phyloP scores from a whole-genome alignment of 2,888 invertebrate genomes.

The Troides helena region DNA sequence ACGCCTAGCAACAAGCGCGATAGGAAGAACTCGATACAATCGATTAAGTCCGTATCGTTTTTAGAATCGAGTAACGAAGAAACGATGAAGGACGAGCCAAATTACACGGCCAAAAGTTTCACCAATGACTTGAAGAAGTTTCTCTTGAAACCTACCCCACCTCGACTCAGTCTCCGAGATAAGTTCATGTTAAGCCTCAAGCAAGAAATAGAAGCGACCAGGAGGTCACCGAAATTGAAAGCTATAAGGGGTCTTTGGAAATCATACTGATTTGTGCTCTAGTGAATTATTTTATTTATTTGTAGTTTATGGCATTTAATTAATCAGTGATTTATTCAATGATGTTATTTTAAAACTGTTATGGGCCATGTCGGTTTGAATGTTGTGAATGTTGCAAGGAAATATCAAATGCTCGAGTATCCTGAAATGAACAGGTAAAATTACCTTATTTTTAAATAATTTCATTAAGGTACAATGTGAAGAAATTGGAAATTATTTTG shows the following conservation, averaged over 20 bases:
- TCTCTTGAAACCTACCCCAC: conserved; percentile 67
- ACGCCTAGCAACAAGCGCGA: conserved; percentile 47
- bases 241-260: conserved; percentile 78
- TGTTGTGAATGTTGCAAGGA: conserved; percentile 11
- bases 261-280: conserved; percentile 56
- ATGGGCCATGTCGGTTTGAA: conserved; percentile 20
- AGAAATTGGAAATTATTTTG: no score
- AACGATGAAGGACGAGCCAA: conserved; percentile 67
- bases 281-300: conserved; percentile 24
- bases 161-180: conserved; percentile 68
- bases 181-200: conserved; percentile 75
- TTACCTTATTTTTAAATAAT: neutral
- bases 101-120: conserved; percentile 76
- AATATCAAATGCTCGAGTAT: neutral
- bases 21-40: conserved; percentile 70
- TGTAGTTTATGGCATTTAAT: conserved; percentile 28
- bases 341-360: conserved; percentile 14
- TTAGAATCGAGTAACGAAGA: conserved; percentile 70
- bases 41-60: conserved; percentile 75
- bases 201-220: conserved; percentile 71
- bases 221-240: conserved; percentile 70
- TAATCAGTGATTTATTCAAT: conserved; percentile 19
- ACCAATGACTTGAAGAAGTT: conserved; percentile 76
- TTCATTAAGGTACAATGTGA: no score
- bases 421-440: conserved; percentile 2